Conservation (phyloP, 1,140 invertebrate species). For the Rhagoletis pomonella region DNA sequence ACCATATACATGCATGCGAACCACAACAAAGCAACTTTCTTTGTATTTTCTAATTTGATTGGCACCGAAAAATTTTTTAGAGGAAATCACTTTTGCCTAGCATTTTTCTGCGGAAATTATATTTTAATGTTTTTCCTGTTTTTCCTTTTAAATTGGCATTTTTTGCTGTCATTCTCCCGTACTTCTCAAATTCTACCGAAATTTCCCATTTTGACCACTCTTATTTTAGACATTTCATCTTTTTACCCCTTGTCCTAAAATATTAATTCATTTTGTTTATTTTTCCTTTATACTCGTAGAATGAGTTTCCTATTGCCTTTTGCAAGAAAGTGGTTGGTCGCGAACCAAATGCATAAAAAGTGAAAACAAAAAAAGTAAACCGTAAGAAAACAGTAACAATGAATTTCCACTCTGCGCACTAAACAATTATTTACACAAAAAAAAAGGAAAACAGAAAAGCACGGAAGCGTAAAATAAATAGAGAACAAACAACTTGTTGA, state of each 20-base stretch:
- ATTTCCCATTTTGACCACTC: not conserved
- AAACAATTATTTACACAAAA: not conserved
- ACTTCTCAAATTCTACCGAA: not conserved
- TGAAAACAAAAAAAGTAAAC: not conserved
- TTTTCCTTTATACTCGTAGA: not conserved
- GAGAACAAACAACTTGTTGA: conserved; percentile 1
- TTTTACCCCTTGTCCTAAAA: not conserved
- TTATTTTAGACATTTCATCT: not conserved
- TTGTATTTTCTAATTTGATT: no score
- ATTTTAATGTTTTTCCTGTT: no score
- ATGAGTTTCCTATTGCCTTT: not conserved
- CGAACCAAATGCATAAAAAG: not conserved
- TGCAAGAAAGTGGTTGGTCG: not conserved
- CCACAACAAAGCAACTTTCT: no score
- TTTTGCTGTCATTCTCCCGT: no score
- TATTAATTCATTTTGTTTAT: not conserved
- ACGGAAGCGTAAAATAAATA: not conserved
- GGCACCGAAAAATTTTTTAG: no score
- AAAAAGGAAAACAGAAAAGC: not conserved
- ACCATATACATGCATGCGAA: no score
- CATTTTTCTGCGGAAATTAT: no score
- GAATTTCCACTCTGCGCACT: not conserved
- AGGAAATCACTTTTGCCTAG: no score
- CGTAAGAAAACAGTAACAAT: not conserved
- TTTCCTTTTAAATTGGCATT: not conserved